Evolutionary conservation across 2,888 invertebrate species (phyloP).

Genomic region (Panzeria rudis): DNA sequence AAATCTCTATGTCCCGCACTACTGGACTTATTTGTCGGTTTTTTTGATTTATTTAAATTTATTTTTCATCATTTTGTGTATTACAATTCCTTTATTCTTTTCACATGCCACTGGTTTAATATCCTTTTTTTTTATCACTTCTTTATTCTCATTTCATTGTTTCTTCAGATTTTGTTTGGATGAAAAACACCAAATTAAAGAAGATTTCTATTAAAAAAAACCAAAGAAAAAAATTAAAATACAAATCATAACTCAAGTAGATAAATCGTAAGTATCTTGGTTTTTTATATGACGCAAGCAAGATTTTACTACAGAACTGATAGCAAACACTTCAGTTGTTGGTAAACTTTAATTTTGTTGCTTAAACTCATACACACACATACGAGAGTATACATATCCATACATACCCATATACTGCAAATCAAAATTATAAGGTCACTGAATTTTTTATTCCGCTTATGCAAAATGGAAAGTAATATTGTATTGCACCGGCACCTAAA

Average conservation of each 20-base stretch:
- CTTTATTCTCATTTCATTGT: constrained; percentile 20
- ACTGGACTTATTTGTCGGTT: too few relatives aligned
- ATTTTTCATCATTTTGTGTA: neutral
- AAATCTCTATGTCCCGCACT: too few relatives aligned
- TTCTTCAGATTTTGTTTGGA: neutral
- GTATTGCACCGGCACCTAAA: too few relatives aligned
- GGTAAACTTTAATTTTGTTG: neutral
- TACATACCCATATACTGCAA: too few relatives aligned
- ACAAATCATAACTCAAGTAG: constrained; percentile 6
- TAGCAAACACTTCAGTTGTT: neutral
- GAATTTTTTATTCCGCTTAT: too few relatives aligned
- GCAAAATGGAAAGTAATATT: too few relatives aligned
- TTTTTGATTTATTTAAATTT: too few relatives aligned
- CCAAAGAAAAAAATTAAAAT: neutral
- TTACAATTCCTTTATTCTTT: neutral
- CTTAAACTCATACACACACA: neutral
- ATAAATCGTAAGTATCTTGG: neutral
- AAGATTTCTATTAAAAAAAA: constrained; percentile 18
- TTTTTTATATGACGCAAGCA: too few relatives aligned
- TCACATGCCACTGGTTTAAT: constrained; percentile 38
- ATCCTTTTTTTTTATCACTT: constrained; percentile 25
- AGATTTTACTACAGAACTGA: neutral
- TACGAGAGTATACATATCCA: too few relatives aligned
- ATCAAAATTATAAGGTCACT: too few relatives aligned
- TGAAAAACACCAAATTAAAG: constrained; percentile 15